Evolutionary conservation across 1,140 invertebrate species (phyloP), one percentile per base, ranked within the genome.

Genomic region (Cydia strobilella): DNA sequence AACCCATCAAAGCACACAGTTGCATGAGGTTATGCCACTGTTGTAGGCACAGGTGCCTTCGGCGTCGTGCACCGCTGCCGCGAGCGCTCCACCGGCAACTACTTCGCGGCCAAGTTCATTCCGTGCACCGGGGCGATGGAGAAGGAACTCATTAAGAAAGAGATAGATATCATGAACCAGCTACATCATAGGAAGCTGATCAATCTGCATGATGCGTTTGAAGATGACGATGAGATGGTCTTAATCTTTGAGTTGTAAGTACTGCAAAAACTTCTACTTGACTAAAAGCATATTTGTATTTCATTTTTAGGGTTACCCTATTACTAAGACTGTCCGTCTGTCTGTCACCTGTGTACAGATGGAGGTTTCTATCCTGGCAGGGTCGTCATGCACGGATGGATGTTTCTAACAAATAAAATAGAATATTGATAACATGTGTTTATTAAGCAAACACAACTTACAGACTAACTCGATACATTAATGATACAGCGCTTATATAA

Each of bases 111-210:
- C 54, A 99, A 99, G 93, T 99, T 99, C 90, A 99, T 99, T 83
- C 98, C 98, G 3, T 98, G 98, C 15, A 96, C 98, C 0, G 97
- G 98, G 85, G 96, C 97, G 15, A 96, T 98, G 95, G 99, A 99
- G 91, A 99, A 99, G 87, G 97, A 98, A 85, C 94, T 99, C 0
- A 99, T 99, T 74, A 96, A 97, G 78, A 98, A 99, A 84, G 99
- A 99, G 94, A 99, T 99, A 79, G 98, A 99, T 86, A 98, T 99
- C 66, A 99, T 99, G 99, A 99, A 99, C 91, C 98, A 99, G 84
- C 93, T 99, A 1, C 98, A 99, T 93, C 99, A 99, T 94, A 96
- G 96, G 62, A 99, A 99, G 93, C 94, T 99, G 25, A 99, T 99
- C 82, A 99, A 99, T 86, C 93, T 99, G 0, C 99, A 99, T 86